Conservation (phyloP, 2,888 invertebrate species). For the Helleia helle region DNA sequence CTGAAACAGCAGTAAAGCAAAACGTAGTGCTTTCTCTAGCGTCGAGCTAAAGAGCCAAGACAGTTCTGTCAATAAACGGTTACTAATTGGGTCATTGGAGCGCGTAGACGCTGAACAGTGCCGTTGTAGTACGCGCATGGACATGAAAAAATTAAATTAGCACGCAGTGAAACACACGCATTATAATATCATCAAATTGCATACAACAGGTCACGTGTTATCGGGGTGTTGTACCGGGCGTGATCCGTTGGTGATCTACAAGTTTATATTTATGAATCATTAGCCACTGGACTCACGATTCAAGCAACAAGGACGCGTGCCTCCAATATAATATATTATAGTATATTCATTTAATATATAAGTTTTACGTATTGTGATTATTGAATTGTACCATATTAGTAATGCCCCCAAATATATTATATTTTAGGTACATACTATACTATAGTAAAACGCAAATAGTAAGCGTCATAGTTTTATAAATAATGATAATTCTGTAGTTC, state of each 20-base stretch:
- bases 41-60: constrained; percentile 55
- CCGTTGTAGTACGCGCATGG: constrained; percentile 35
- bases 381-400: too few relatives aligned
- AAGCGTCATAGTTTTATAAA: too few relatives aligned
- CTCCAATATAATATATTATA: too few relatives aligned
- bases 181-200: not conserved
- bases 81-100: constrained; percentile 66
- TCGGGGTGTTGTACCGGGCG: not conserved
- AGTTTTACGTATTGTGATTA: too few relatives aligned
- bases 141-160: constrained; percentile 16
- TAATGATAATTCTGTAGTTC: too few relatives aligned
- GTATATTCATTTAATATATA: not conserved
- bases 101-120: constrained; percentile 52
- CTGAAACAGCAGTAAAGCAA: too few relatives aligned
- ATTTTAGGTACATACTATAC: too few relatives aligned
- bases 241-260: not conserved
- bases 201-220: constrained; percentile 2
- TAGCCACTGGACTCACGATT: not conserved
- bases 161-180: constrained; percentile 13
- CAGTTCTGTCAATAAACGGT: constrained; percentile 63
- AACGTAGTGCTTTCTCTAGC: constrained; percentile 36
- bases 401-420: too few relatives aligned
- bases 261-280: not conserved
- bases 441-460: too few relatives aligned
- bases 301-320: not conserved